Base-by-base conservation (phyloP, 2,113 vertebrate genomes). In the Rafetus swinhoei region DNA sequence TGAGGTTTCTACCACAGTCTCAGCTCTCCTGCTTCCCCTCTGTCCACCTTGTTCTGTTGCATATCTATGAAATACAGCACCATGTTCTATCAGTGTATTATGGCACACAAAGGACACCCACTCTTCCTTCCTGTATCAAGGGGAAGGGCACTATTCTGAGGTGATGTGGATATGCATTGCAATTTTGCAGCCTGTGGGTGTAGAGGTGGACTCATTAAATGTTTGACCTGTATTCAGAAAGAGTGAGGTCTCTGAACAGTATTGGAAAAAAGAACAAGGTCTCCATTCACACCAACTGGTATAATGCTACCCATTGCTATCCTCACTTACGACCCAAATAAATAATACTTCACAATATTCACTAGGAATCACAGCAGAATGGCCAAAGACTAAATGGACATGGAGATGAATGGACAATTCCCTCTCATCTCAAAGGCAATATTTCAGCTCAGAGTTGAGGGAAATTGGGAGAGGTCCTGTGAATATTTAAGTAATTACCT, bases 291-390 rank as follows among this genome's bases (percentile, higher is more conserved):
- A 25, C 39, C 22, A 25, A 24, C 22, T 21, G 32, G n/a, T 35
- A 72, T 35, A 72, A 35, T 35, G n/a, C 18, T 72, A 35, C 65
- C 18, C 9, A 16, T 72, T 35, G 65, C 18, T 72, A 19, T 35
- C 4, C 18, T 72, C 32, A 35, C n/a, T 72, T 9, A 19, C n/a
- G 18, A 35, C 65, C 35, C 85, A 90, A 92, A 22, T 22, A 60
- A 79, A 60, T 45, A 52, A 79, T 35, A 74, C 86, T 95, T 88
- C 69, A 29, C 81, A 85, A 88, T 94, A 87, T 89, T 76, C 79
- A 82, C 55, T 84, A 54, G 65, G 95, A 93, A 92, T 92, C 82
- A 86, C 39, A 81, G 81, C 25, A 90, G 57, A 92, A 91, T 88
- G 93, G 65, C 53, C 65, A 86, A 6, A 81, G 19, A 91, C 7